Base-by-base conservation (phyloP, 2,797 vertebrate species). In the Micromesistius poutassou region DNA sequence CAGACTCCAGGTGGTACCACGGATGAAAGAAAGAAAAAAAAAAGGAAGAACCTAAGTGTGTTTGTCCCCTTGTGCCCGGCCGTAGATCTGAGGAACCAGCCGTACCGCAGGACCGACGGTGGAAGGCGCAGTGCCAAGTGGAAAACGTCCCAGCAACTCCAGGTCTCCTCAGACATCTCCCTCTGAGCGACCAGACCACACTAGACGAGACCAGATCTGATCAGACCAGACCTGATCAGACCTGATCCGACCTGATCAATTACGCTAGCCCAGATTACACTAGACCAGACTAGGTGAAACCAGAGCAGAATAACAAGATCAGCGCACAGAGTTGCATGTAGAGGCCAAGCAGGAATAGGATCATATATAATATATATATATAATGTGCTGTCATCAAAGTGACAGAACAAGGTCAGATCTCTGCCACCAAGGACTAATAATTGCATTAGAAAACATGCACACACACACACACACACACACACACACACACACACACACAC, bases 51-150 rank as follows among this genome's bases (percentile, higher is more conserved):
- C 14, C 10, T 16, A 42, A 42, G 40, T 13, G 40, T 16, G 40
- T 42, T 42, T 55, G 4, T 55, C 46, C 7, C 12, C 73, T 68
- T 42, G 6, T 79, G 30, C 46, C 40, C 35, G 22, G 13, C 1
- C 25, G 75, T 86, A 98, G 97, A 95, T 87, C 89, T 98, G 70
- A 94, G 97, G 86, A 98, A 95, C 83, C 97, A 98, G 90, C 97
- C 97, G 0, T 98, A 97, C 89, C 93, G 97, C 73, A 94, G 97
- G 0, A 77, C 93, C 0, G 97, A 99, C 62, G 94, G 89, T 46
- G 87, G 88, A 30, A 94, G 96, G 8, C 93, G 94, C 85, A 97
- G 97, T 31, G 91, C 88, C 86, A 97, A 94, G 86, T 95, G 96
- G 87, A 92, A 93, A 38, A 86, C 86, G 0, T 94, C 92, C 42